These are phyloP conservation scores for Hippocampus guttulatus DNA, from an alignment of 2,113 vertebrate genomes.

Conservation along the genomic window DNA sequence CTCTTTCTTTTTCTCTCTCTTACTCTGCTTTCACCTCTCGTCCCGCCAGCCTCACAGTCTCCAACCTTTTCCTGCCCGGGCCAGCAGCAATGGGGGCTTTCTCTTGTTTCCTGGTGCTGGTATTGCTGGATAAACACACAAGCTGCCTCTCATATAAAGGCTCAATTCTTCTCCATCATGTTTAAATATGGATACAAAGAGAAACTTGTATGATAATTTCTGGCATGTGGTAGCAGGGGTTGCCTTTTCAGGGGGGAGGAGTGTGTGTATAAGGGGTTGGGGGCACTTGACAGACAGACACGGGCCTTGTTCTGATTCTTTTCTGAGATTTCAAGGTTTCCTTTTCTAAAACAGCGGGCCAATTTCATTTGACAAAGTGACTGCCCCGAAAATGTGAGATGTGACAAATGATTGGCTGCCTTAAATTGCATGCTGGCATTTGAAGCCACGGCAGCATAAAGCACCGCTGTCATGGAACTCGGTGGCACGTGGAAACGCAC, in stretches of 20 bases:
- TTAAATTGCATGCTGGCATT: conserved; percentile 33
- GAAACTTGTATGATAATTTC: conserved; percentile 79
- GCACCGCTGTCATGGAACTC: conserved; percentile 35
- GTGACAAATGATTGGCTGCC: conserved; percentile 31
- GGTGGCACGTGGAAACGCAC: conserved; percentile 39
- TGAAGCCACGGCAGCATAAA: conserved; percentile 47
- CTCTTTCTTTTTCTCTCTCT: conserved; percentile 45
- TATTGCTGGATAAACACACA: conserved; percentile 76
- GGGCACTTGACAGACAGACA: conserved; percentile 61
- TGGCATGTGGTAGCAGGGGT: conserved; percentile 70
- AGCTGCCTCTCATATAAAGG: conserved; percentile 70
- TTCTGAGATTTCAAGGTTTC: conserved; percentile 59
- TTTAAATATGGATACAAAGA: conserved; percentile 79
- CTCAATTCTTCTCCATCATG: conserved; percentile 73
- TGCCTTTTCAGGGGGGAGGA: conserved; percentile 33
- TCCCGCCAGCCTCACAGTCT: conserved; percentile 52
- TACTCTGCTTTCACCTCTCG: conserved; percentile 38
- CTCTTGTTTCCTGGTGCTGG: conserved; percentile 70
- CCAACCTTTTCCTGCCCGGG: conserved; percentile 63
- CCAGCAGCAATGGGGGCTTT: conserved; percentile 68
- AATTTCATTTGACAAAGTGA: conserved; percentile 46
- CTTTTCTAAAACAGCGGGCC: conserved; percentile 53
- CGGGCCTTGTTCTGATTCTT: conserved; percentile 72
- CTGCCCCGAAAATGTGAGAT: conserved; percentile 35
- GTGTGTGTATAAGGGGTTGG: conserved; percentile 30